Evolutionary conservation across 1,140 invertebrate genomes (phyloP), one percentile per base, ranked within the genome.

Genomic region (Habropoda laboriosa): DNA sequence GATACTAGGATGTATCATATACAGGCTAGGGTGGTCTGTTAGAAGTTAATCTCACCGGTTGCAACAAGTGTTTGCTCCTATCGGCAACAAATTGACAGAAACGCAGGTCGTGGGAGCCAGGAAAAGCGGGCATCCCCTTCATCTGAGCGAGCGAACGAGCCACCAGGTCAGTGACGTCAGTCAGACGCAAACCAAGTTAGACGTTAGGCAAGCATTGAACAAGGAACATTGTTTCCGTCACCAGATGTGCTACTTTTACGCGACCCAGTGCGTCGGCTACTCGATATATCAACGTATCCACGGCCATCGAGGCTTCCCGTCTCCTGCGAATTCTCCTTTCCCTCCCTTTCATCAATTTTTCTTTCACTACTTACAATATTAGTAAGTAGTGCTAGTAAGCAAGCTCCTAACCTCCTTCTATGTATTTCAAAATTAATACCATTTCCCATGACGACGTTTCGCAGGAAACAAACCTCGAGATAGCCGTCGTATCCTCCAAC

Each of bases 71-170:
- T 92, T 97, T 96, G 94, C 97, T 98, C 94, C 97, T 96, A 94
- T 98, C 97, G 94, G 97, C 95, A 92, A 99, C 97, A 94, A 97
- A 97, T 91, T 97, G 97, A 95, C 97, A 98, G 95, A 98, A 98
- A 93, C 96, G 95, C 91, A 97, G 96, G 95, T 98, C 97, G 93
- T 97, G 96, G 94, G 97, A 97, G 93, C 98, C 98, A 92, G 97
- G 97, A 94, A 98, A 98, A 95, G 96, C 96, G 83, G 92, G 92
- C 91, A 98, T 95, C 93, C 97, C 97, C 95, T 98, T 98, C 94
- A 98, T 97, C 97, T 98, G 96, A 93, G 93, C 90, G 90, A 93
- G 91, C 92, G 91, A 92, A 89, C 90, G 90, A 93, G 90, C 92
- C 92, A 91, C 91, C 92, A 93, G 91, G 85, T 92, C 89, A 92